A percentile compares a stretch with the other conserved stretches of the same genome.
Evolutionary conservation across 2,113 vertebrate species (phyloP).

Genomic region (Campylorhamphus procurvoides): DNA sequence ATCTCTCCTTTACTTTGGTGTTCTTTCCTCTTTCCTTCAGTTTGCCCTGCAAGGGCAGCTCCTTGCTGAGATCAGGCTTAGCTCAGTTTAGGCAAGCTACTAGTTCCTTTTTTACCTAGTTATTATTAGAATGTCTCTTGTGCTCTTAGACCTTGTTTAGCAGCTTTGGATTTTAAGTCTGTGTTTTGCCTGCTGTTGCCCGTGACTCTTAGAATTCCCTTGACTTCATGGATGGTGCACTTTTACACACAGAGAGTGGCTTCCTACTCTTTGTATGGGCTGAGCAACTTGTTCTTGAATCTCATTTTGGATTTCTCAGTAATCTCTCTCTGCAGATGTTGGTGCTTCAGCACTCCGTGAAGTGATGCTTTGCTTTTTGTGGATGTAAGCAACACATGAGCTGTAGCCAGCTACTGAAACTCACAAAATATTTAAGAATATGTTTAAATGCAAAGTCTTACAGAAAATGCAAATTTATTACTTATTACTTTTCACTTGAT

Average conservation of each 20-base stretch:
- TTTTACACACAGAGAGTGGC: background rate
- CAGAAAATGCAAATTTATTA: constrained; percentile 31
- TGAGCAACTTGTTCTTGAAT: background rate
- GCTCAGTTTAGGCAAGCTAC: background rate
- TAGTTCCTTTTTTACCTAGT: background rate
- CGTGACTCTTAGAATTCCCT: background rate
- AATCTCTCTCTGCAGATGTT: constrained; percentile 18
- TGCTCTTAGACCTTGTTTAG: background rate
- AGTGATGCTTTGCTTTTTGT: constrained; percentile 7
- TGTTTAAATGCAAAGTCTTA: constrained; percentile 34
- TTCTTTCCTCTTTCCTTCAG: background rate
- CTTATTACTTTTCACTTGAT: constrained; percentile 6
- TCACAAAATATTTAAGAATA: constrained; percentile 10
- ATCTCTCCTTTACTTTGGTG: background rate
- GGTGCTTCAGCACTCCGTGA: background rate
- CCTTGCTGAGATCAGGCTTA: background rate
- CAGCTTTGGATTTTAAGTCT: background rate
- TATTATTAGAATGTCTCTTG: background rate
- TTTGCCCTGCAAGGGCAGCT: background rate
- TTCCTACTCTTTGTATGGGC: background rate
- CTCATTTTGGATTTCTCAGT: background rate
- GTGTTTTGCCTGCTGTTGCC: background rate
- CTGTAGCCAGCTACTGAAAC: constrained; percentile 22
- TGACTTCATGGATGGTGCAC: background rate
- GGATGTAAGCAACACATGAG: background rate